These are phyloP conservation scores for Cladopsammia gracilis DNA, from an alignment of 64 coral and sea anemone species.

Conservation along the genomic window DNA sequence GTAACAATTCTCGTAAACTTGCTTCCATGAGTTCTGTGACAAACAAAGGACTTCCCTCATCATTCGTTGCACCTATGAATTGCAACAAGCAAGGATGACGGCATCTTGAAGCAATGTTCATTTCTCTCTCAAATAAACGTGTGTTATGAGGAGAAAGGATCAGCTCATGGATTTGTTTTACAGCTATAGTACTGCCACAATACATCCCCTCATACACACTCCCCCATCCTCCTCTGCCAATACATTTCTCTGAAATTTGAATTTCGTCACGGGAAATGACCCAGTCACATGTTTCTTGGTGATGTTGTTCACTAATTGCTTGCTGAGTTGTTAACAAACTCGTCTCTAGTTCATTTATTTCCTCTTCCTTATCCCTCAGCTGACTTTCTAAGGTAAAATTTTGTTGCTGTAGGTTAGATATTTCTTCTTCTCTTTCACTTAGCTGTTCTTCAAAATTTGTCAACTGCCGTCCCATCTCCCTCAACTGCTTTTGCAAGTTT, in stretches of 20 bases:
- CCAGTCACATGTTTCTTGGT: neutral
- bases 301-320: neutral
- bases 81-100: slow-evolving; percentile 78
- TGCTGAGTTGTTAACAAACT: slow-evolving; percentile 19
- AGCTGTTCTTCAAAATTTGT: too few relatives aligned
- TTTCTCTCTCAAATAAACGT: slow-evolving; percentile 68
- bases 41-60: slow-evolving; percentile 47
- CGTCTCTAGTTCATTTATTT: neutral
- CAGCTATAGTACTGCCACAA: slow-evolving; percentile 61
- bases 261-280: slow-evolving; percentile 52
- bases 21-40: slow-evolving; percentile 55
- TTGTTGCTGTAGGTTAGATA: neutral
- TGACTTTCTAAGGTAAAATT: neutral
- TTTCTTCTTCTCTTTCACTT: neutral
- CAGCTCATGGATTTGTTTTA: slow-evolving; percentile 68
- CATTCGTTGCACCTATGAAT: slow-evolving; percentile 50
- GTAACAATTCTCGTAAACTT: slow-evolving; percentile 22
- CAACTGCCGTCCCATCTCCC: too few relatives aligned
- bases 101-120: slow-evolving; percentile 74
- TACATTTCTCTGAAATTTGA: neutral
- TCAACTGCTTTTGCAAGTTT: neutral
- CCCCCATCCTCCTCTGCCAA: slow-evolving; percentile 55
- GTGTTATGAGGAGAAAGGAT: slow-evolving; percentile 57
- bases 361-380: neutral
- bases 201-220: slow-evolving; percentile 37